Conservation (phyloP, 2,888 invertebrate species). For the Malthinus flaveolus region DNA sequence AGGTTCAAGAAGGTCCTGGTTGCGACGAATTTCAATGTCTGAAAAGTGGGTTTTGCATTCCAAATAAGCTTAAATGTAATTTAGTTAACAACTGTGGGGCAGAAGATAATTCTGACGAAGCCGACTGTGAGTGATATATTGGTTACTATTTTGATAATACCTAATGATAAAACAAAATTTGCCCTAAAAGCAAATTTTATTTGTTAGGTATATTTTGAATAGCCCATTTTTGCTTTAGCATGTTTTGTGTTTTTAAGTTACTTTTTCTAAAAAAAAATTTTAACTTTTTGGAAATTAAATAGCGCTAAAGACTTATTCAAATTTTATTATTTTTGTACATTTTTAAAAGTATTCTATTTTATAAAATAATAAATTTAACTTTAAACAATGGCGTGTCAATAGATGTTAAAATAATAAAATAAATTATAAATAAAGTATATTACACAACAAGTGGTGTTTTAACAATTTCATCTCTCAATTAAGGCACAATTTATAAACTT, state of each 20-base stretch:
- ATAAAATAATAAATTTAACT: too few relatives aligned
- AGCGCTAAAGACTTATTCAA: too few relatives aligned
- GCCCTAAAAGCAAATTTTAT: constrained; percentile 33
- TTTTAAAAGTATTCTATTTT: too few relatives aligned
- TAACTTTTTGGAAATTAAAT: too few relatives aligned
- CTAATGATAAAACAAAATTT: constrained; percentile 33
- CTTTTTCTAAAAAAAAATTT: too few relatives aligned
- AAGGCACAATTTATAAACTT: too few relatives aligned
- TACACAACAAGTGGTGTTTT: too few relatives aligned
- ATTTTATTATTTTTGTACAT: too few relatives aligned
- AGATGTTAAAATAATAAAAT: too few relatives aligned
- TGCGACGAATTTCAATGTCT: constrained; percentile 74
- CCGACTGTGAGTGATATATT: constrained; percentile 72
- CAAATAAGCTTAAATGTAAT: constrained; percentile 76
- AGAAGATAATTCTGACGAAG: constrained; percentile 73
- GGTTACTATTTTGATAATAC: constrained; percentile 40
- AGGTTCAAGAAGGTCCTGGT: constrained; percentile 71
- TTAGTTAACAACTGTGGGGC: constrained; percentile 83
- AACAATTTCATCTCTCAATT: too few relatives aligned
- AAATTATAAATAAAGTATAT: too few relatives aligned
- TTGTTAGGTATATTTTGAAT: constrained; percentile 22
- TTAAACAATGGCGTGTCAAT: too few relatives aligned
- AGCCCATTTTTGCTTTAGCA: background rate
- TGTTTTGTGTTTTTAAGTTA: background rate
- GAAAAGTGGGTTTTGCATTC: constrained; percentile 77